Conservation (phyloP, 2,888 invertebrate species). For the Hyposoter dolosus region DNA sequence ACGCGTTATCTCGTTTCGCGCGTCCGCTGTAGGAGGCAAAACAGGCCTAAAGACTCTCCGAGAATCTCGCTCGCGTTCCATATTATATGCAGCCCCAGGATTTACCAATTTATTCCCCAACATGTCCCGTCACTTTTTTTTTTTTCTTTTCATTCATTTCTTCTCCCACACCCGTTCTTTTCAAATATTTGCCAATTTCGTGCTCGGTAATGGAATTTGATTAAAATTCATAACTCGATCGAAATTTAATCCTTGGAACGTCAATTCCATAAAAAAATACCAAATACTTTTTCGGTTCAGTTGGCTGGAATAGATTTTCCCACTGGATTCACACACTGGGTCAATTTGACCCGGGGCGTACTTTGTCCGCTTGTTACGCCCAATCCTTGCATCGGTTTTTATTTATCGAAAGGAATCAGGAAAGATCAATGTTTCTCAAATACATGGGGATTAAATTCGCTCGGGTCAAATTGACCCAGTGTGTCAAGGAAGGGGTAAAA, state of each 20-base stretch:
- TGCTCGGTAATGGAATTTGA: background rate
- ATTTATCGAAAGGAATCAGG: too few species aligned
- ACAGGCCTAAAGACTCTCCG: slow-evolving; percentile 66
- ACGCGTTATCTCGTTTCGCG: slow-evolving; percentile 80
- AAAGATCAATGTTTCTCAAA: too few species aligned
- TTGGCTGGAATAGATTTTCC: too few species aligned
- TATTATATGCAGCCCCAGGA: slow-evolving; percentile 35
- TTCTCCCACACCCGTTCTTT: background rate
- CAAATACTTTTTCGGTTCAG: too few species aligned
- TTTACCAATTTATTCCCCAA: slow-evolving; percentile 13
- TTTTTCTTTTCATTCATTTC: background rate
- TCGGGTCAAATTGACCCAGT: background rate
- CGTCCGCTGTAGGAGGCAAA: slow-evolving; percentile 79
- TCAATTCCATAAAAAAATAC: background rate
- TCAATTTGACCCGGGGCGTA: too few species aligned
- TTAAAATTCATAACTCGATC: background rate
- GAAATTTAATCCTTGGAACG: background rate
- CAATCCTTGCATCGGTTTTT: too few species aligned
- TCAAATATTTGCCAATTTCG: background rate
- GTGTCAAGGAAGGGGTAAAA: background rate
- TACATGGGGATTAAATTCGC: too few species aligned
- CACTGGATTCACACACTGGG: too few species aligned
- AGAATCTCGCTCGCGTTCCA: slow-evolving; percentile 28
- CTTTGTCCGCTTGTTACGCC: too few species aligned
- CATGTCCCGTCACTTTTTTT: background rate